Conservation (phyloP, 2,797 vertebrate species). For the Psittacula echo region DNA sequence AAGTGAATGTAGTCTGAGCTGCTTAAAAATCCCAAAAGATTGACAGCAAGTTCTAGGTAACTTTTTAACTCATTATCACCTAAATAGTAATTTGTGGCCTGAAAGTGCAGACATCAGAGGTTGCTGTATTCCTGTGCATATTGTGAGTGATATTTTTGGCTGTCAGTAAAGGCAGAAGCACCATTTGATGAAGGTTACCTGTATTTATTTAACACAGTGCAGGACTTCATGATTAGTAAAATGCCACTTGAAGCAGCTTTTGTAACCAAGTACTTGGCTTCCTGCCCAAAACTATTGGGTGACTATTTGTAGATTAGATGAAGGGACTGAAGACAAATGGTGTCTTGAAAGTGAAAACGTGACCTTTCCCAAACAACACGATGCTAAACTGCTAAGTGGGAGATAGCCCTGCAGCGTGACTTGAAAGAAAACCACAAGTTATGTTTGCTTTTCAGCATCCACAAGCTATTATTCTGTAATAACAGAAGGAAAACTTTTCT, state of each 20-base stretch:
- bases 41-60: not conserved
- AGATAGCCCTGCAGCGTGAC: constrained; percentile 73
- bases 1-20: not conserved
- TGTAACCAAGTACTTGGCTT: constrained; percentile 62
- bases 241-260: constrained; percentile 37
- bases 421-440: constrained; percentile 76
- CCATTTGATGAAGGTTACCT: not conserved
- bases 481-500: constrained; percentile 77
- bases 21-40: not conserved
- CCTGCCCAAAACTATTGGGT: constrained; percentile 8
- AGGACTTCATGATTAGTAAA: constrained; percentile 26
- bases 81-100: not conserved
- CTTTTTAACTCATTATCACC: not conserved
- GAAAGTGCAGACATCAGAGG: not conserved
- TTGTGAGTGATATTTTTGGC: not conserved
- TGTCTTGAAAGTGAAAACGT: constrained; percentile 72
- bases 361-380: constrained; percentile 71
- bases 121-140: not conserved
- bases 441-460: constrained; percentile 76
- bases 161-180: not conserved
- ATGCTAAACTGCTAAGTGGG: constrained; percentile 69
- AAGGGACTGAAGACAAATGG: constrained; percentile 66
- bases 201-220: not conserved
- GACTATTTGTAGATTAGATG: constrained; percentile 72
- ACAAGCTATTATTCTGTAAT: constrained; percentile 79